Evolutionary conservation across 2,113 vertebrate genomes (phyloP), one percentile per base, ranked within the genome.

Genomic region (Tor tambroides): DNA sequence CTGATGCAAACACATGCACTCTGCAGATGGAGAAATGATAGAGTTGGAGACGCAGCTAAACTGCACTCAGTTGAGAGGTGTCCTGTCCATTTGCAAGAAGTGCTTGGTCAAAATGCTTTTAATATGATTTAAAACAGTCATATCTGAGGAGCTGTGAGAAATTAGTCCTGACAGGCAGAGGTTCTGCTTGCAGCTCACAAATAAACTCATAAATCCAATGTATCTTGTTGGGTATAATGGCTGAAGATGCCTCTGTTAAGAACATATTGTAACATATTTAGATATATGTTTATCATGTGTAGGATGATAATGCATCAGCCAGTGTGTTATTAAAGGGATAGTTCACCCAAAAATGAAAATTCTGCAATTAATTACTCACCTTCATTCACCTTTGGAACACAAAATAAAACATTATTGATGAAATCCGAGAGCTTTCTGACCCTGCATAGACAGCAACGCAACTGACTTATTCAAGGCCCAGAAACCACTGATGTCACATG

Each of bases 1-100:
- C 89, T 87, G 74, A 86, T 82, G 69, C 74, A 49, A 76, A 80
- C 83, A 78, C 65, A 32, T 30, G 51, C 72, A 41, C 72, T 77
- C 84, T 46, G 65, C 28, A 79, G 80, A 80, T 80, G 72, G 65
- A 77, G 30, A 76, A 61, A 35, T 83, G 80, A 88, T 72, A 84
- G 67, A 65, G 82, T 76, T 15, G 83, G 26, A 69, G 35, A 76
- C 21, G 14, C 85, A 54, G 9, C 79, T 87, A 83, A 79, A 84
- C 78, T 10, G 69, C 49, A 51, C 51, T 80, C 49, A 84, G 76
- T 84, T 90, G 63, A 76, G 78, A 80, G 54, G 12, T 69, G 83
- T 80, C 35, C 49, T 65, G 56, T 59, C 80, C 74, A 80, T 80
- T 88, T 88, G 72, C 35, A 72, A 67, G 30, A 84, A 84, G 82